Conservation (phyloP, 2,888 invertebrate species). For the Amblyjoppa proteus region DNA sequence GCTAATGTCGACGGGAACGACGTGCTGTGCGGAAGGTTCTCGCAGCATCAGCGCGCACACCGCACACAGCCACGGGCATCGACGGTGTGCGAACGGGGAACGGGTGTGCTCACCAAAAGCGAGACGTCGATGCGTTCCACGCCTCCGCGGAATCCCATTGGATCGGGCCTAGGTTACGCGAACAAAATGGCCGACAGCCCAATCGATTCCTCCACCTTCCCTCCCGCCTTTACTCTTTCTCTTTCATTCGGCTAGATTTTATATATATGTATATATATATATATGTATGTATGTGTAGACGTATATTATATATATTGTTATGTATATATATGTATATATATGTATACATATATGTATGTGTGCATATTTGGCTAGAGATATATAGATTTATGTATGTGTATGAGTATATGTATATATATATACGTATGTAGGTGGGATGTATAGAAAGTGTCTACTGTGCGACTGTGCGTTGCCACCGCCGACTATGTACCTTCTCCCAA, state of each 20-base stretch:
- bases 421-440: neutral
- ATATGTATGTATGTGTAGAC: neutral
- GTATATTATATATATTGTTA: neutral
- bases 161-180: conserved; percentile 73
- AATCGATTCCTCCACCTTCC: conserved; percentile 80
- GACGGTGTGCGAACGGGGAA: conserved; percentile 5
- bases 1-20: conserved; percentile 6
- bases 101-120: conserved; percentile 34
- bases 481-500: conserved; percentile 16
- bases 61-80: neutral
- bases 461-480: conserved; percentile 11
- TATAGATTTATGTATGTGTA: neutral
- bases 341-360: neutral
- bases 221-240: conserved; percentile 35
- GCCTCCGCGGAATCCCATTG: conserved; percentile 78
- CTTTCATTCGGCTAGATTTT: conserved; percentile 10
- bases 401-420: neutral
- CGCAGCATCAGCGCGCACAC: neutral
- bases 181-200: conserved; percentile 84
- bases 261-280: neutral
- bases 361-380: neutral
- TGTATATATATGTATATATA: neutral
- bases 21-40: neutral
- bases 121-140: conserved; percentile 78
- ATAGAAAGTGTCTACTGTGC: conserved; percentile 20